These are phyloP conservation scores for Pachypanchax playfairii DNA, from an alignment of 2,113 vertebrate genomes.

Conservation along the genomic window DNA sequence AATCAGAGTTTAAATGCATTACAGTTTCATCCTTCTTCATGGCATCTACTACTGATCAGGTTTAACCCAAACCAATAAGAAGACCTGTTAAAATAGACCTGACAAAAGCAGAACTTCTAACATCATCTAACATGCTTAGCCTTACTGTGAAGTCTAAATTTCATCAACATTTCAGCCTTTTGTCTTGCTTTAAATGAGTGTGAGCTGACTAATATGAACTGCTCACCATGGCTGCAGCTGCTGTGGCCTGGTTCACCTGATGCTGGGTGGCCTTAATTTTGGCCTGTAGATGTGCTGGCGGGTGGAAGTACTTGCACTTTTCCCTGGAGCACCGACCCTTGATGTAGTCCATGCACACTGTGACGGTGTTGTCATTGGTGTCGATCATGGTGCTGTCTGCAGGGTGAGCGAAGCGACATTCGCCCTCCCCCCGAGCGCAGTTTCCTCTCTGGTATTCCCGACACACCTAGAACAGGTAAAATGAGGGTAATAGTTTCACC, in stretches of 20 bases:
- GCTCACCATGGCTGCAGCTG: conserved; percentile 97
- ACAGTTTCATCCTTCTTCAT: conserved; percentile 51
- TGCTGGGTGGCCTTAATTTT: conserved; percentile 99
- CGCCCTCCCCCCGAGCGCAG: conserved; percentile 94
- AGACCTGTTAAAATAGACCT: conserved; percentile 34
- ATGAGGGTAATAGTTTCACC: neutral
- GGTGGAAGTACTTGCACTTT: conserved; percentile 99
- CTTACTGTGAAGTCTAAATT: conserved; percentile 1
- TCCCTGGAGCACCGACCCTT: conserved; percentile 98
- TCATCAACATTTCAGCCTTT: neutral
- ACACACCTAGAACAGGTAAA: conserved; percentile 83
- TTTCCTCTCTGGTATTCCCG: conserved; percentile 98
- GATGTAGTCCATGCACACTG: conserved; percentile 99
- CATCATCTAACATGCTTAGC: neutral
- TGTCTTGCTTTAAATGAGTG: conserved; percentile 28
- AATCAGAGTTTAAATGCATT: conserved; percentile 11
- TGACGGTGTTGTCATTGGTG: conserved; percentile 98
- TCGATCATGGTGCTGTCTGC: conserved; percentile 98
- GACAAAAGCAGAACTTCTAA: conserved; percentile 55
- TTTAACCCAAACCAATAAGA: conserved; percentile 43
- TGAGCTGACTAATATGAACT: conserved; percentile 18
- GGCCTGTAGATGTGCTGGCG: conserved; percentile 97
- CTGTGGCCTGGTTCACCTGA: conserved; percentile 99
- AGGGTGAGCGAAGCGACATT: conserved; percentile 95
- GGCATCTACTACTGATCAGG: conserved; percentile 35